Evolutionary conservation across 2,797 vertebrate genomes (phyloP).

Genomic region (Thripadectes ignobilis): DNA sequence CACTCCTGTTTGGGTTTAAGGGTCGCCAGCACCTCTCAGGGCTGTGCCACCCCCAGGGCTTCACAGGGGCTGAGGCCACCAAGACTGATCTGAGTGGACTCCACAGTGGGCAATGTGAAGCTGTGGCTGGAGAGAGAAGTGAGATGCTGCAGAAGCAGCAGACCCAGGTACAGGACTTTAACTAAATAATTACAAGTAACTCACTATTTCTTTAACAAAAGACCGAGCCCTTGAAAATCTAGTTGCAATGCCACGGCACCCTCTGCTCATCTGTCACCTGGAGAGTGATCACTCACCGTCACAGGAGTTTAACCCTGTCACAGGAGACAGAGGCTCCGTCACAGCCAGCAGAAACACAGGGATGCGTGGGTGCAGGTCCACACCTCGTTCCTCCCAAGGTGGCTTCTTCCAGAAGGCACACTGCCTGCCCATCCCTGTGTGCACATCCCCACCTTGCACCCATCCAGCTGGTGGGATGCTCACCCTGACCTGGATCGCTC

Average conservation of each 20-base stretch:
- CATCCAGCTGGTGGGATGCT: rapidly evolving
- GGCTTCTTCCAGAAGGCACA: not conserved
- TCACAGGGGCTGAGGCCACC: not conserved
- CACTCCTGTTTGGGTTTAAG: not conserved
- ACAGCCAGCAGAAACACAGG: rapidly evolving
- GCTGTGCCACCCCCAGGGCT: not conserved
- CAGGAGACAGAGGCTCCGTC: not conserved
- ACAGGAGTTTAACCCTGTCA: constrained; percentile 4
- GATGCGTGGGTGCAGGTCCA: not conserved
- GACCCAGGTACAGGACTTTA: not conserved
- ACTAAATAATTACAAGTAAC: not conserved
- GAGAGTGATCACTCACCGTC: not conserved
- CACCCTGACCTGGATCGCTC: rapidly evolving
- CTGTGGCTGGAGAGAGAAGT: rapidly evolving
- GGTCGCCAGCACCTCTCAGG: not conserved
- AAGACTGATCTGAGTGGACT: not conserved
- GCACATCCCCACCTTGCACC: not conserved
- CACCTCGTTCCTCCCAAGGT: not conserved
- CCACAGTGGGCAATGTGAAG: not conserved
- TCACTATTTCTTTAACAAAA: not conserved
- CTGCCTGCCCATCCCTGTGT: rapidly evolving
- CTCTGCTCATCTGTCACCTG: not conserved
- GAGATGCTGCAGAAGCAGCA: not conserved
- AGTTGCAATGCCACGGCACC: not conserved
- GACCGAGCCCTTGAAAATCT: constrained; percentile 16